Conservation (phyloP, 2,888 invertebrate species). For the Volucella bombylans region DNA sequence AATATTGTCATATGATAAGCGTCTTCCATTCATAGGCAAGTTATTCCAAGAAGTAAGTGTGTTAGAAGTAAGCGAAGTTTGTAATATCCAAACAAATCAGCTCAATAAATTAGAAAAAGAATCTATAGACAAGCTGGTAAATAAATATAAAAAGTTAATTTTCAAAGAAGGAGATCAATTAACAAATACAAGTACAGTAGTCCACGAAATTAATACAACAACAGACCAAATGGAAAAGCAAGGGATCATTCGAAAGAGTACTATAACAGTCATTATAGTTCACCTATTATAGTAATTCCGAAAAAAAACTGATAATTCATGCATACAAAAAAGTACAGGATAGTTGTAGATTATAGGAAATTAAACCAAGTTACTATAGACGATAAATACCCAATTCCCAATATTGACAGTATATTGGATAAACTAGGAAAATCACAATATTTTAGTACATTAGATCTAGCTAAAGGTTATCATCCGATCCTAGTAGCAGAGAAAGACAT, state of each 20-base stretch:
- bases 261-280: slow-evolving; percentile 16
- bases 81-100: not conserved
- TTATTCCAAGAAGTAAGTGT: slow-evolving; percentile 31
- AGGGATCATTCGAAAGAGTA: slow-evolving; percentile 34
- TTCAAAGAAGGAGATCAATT: slow-evolving; percentile 38
- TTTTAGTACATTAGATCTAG: not conserved
- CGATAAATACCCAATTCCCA: no score
- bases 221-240: slow-evolving; percentile 24
- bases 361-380: no score
- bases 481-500: not conserved
- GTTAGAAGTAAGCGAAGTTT: slow-evolving; percentile 15
- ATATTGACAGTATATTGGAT: slow-evolving; percentile 1
- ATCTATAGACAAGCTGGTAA: slow-evolving; percentile 20
- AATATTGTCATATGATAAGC: no score
- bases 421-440: slow-evolving; percentile 6
- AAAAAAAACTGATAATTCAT: no score
- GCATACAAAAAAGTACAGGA: no score
- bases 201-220: slow-evolving; percentile 25
- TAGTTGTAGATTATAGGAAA: no score
- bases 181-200: slow-evolving; percentile 14
- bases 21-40: no score
- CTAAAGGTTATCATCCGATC: not conserved
- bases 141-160: slow-evolving; percentile 24
- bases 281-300: not conserved
- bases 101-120: slow-evolving; percentile 13